Conservation (phyloP, 2,113 vertebrate genomes). For the Ptilorrhoa leucosticta region DNA sequence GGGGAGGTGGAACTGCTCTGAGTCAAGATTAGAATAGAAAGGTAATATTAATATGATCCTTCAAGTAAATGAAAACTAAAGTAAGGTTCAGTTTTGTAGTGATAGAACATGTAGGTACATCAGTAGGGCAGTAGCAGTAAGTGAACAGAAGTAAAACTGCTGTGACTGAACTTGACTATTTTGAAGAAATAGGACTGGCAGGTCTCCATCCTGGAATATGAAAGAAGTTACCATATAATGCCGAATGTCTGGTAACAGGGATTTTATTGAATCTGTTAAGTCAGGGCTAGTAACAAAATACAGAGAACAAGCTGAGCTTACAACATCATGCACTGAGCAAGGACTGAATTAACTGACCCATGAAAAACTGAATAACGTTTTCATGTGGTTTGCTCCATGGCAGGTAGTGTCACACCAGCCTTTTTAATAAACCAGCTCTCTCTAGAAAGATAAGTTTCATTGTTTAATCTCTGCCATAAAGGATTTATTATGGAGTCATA, state of each 20-base stretch:
- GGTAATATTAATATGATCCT: background rate
- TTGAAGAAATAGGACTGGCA: background rate
- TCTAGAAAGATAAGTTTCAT: background rate
- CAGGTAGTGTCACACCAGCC: background rate
- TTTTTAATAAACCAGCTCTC: background rate
- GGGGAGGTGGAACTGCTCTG: background rate
- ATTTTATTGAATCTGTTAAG: conserved; percentile 1
- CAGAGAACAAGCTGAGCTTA: background rate
- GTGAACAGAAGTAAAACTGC: background rate
- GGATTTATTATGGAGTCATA: background rate
- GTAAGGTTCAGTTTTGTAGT: background rate
- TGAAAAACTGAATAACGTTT: background rate
- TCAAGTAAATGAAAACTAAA: background rate
- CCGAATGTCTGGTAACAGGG: background rate
- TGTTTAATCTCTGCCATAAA: background rate
- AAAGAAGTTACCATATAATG: background rate
- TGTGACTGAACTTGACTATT: background rate
- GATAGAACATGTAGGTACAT: background rate
- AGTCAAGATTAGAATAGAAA: background rate
- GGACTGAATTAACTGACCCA: background rate
- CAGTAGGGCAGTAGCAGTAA: background rate
- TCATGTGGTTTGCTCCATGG: background rate
- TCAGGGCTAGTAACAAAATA: background rate
- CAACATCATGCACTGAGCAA: background rate
- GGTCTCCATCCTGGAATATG: background rate